Conservation (phyloP, 2,797 vertebrate genomes). For the Lepilemur septentrionalis region DNA sequence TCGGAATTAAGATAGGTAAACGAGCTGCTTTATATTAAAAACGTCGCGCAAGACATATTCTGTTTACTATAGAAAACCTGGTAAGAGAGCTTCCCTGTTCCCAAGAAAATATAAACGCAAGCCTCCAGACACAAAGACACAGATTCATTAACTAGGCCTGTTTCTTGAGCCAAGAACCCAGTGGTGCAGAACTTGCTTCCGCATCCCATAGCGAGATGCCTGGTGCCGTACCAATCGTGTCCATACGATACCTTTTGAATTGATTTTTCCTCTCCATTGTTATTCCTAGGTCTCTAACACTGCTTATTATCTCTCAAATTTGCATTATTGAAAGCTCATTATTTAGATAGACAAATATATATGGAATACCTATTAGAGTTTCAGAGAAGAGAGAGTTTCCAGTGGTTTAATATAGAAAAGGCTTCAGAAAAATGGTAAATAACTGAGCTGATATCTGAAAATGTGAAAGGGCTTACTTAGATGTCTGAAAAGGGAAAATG, state of each 20-base stretch:
- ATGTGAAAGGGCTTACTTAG: not conserved
- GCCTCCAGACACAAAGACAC: not conserved
- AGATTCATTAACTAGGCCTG: not conserved
- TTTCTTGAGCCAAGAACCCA: not conserved
- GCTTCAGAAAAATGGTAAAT: not conserved
- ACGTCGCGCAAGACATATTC: not conserved
- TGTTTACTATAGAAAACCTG: not conserved
- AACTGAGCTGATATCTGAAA: not conserved
- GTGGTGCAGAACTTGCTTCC: not conserved
- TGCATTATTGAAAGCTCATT: not conserved
- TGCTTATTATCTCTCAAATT: not conserved
- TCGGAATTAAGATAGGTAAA: not conserved
- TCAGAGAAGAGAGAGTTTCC: not conserved
- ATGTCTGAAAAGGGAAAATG: not conserved
- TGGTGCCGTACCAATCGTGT: rapidly evolving
- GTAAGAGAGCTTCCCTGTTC: not conserved
- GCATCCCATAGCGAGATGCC: rapidly evolving
- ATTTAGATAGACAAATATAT: not conserved
- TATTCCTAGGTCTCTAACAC: not conserved
- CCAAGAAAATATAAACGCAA: not conserved
- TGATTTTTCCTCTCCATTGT: not conserved
- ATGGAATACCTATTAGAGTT: not conserved
- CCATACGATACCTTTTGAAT: not conserved
- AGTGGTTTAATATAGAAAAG: not conserved
- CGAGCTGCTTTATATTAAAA: not conserved